Base-by-base conservation (phyloP, 2,888 invertebrate species). In the Toxonevra muliebris region DNA sequence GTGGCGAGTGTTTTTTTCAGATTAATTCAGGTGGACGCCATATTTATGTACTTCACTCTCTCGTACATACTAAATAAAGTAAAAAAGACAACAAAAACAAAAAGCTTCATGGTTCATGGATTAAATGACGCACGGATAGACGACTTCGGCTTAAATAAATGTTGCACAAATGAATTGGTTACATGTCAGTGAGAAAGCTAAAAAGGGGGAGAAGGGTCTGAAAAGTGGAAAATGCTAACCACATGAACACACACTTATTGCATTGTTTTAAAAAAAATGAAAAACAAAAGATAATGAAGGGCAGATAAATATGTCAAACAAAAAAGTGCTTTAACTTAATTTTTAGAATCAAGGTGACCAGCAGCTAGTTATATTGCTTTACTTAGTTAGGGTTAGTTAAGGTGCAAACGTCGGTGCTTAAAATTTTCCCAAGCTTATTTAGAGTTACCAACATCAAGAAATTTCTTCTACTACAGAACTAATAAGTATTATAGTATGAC, bases 51-150 rank as follows among this genome's bases (percentile, higher is more conserved):
- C 30, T 30, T 30, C 30, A 30, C 30, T 30, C 30, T 30, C 30
- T 30, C 7, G 3, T 30, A 30, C 30, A 7, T 30, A 30, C 30
- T 30, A 30, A 30, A 30, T 30, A 30, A 30, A n/a, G n/a, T n/a
- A n/a, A 2, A 30, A 30, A 30, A 30, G 30, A 30, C 30, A 30
- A 30, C 7, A 30, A 30, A 30, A 57, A 50, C 19, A 45, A 41
- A 63, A 65, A 65, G 52, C 65, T 65, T 59, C 42, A 65, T 20
- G 65, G 52, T 65, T 59, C 59, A 65, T 12, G 65, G 42, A 65
- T 65, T 65, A 65, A 52, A 19, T 52, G 65, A 65, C 52, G 65
- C 59, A 59, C 58, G 65, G 52, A 30, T 30, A 30, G 30, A 30
- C 30, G 30, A 48, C 50, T 48, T 48, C 2, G 50, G 50, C 8